Conservation (phyloP, 2,113 vertebrate species). For the Laterallus jamaicensis region DNA sequence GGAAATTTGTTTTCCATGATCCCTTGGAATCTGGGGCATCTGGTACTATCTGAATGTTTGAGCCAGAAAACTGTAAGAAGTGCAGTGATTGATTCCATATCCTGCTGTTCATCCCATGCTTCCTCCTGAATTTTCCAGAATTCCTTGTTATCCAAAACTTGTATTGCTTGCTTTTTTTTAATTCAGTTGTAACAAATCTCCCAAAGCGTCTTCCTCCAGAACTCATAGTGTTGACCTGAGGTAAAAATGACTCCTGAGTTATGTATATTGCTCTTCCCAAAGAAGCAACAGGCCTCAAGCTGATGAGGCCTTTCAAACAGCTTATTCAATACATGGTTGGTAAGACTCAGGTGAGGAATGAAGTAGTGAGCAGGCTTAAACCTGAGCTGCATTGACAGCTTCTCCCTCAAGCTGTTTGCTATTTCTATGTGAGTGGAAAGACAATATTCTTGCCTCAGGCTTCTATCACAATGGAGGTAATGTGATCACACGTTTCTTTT, state of each 20-base stretch:
- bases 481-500: background rate
- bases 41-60: background rate
- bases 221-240: background rate
- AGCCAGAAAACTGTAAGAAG: background rate
- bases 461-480: background rate
- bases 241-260: background rate
- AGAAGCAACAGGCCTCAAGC: background rate
- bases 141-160: background rate
- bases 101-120: background rate
- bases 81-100: background rate
- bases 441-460: background rate
- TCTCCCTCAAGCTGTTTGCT: background rate
- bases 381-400: background rate
- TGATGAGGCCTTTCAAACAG: background rate
- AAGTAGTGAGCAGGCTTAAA: background rate
- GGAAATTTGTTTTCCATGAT: background rate
- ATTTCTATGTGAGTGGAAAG: background rate
- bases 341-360: background rate
- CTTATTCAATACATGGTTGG: background rate
- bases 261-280: background rate
- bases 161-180: background rate
- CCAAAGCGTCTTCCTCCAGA: background rate
- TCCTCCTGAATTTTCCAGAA: background rate
- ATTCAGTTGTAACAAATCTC: background rate
- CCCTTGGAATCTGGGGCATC: background rate